Evolutionary conservation across 1,140 invertebrate genomes (phyloP), one percentile per base, ranked within the genome.

Genomic region (Palaemon carinicauda): DNA sequence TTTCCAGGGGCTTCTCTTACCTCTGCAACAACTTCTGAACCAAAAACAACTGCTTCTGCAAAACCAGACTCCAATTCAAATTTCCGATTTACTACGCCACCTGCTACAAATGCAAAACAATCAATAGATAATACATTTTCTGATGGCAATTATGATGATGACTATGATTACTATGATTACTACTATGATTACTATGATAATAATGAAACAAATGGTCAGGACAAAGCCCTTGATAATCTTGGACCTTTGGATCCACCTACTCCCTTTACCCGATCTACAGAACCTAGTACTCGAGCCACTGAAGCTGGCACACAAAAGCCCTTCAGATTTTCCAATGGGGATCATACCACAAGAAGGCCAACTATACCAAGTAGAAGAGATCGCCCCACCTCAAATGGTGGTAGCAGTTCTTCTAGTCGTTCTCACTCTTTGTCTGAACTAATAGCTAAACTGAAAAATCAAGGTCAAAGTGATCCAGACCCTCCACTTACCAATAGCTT

Each of bases 241-340:
- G 83, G 83, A 33, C 83, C 83, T 4, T 77, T 86, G n/a, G 83
- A 86, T 52, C 83, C 83, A 5, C 83, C 83, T 7, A 17, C 69
- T 51, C n/a, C 27, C 17, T 50, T 54, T 21, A n/a, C 29, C 19
- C 29, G 75, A 31, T n/a, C 60, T 14, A 51, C 24, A 24, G 24
- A 15, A 4, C 24, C 21, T 17, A 74, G 41, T 50, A 51, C 51
- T 17, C 21, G 19, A 19, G 10, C 21, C 50, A 74, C 51, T 15
- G 24, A 41, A 19, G 12, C n/a, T 31, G 78, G 54, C 24, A 79
- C 56, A 50, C 50, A 73, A 17, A 24, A 19, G 4, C 75, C 73
- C 12, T 85, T 82, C 71, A 74, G 81, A 29, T 74, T 74, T 56
- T 73, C 81, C 69, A 21, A 29, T 41, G 9, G 41, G 52, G 17